These are phyloP conservation scores for Hypomesus transpacificus DNA, from an alignment of 2,113 vertebrate genomes.

Conservation along the genomic window DNA sequence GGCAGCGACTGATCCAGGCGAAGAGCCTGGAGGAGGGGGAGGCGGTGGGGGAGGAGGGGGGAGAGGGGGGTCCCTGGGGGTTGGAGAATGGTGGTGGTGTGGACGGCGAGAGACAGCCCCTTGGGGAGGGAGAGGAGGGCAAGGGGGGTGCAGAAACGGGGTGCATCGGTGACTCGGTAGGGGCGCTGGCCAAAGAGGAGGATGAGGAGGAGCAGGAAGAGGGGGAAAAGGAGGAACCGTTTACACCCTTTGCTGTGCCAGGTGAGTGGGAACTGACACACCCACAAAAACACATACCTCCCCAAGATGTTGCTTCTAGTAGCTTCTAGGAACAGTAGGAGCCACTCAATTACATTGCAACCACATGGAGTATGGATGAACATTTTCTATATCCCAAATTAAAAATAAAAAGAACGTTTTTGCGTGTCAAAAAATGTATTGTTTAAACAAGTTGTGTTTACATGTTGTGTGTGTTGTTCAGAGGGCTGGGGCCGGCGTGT, in stretches of 20 bases:
- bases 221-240: conserved; percentile 49
- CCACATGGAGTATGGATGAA: conserved; percentile 5
- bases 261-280: conserved; percentile 43
- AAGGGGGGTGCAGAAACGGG: conserved; percentile 34
- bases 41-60: conserved; percentile 39
- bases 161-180: conserved; percentile 6
- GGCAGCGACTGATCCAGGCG: conserved; percentile 69
- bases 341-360: neutral
- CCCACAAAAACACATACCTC: neutral
- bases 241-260: conserved; percentile 67
- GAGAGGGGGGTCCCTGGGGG: conserved; percentile 39
- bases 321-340: neutral
- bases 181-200: conserved; percentile 45
- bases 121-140: conserved; percentile 49
- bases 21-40: conserved; percentile 54
- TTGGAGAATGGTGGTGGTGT: conserved; percentile 57
- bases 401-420: neutral
- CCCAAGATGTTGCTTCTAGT: neutral
- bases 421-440: no score
- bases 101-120: conserved; percentile 50
- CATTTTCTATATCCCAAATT: conserved; percentile 23
- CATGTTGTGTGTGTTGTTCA: conserved; percentile 33
- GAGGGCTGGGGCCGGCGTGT: conserved; percentile 53
- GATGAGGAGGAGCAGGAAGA: conserved; percentile 49
- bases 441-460: neutral